A percentile compares a stretch with the other conserved stretches of the same genome.
Evolutionary conservation across 2,797 vertebrate genomes (phyloP).

Genomic region (Rhabdomys pumilio): DNA sequence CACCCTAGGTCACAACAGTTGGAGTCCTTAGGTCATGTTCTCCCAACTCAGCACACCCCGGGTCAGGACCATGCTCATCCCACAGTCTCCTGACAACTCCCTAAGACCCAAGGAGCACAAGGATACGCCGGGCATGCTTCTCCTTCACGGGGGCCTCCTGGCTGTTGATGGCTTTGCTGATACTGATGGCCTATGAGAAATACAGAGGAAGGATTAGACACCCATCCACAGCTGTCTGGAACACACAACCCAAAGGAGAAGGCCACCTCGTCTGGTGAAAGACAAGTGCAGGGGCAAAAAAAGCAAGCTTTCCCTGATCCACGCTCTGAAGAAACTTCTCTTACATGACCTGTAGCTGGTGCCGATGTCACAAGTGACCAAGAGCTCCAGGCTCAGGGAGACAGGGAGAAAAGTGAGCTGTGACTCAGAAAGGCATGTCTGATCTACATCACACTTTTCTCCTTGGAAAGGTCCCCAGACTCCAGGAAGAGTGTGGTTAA

Average conservation of each 20-base stretch:
- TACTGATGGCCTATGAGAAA: conserved; percentile 94
- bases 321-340: background rate
- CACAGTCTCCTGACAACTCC: no score
- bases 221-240: accelerated
- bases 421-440: background rate
- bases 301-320: background rate
- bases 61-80: background rate
- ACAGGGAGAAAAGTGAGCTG: background rate
- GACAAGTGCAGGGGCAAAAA: background rate
- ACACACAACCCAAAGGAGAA: no score
- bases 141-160: conserved; percentile 97
- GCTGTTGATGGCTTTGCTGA: conserved; percentile 98
- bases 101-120: conserved; percentile 66
- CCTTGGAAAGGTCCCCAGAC: background rate
- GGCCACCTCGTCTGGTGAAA: background rate
- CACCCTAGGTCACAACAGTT: background rate
- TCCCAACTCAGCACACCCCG: background rate
- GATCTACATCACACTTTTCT: accelerated
- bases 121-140: conserved; percentile 99
- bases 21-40: no score
- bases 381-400: background rate
- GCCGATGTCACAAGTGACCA: background rate
- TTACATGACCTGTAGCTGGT: background rate
- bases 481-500: background rate
- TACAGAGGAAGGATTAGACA: background rate